Base-by-base conservation (phyloP, 2,888 invertebrate genomes). In the Clepsis dumicolana region DNA sequence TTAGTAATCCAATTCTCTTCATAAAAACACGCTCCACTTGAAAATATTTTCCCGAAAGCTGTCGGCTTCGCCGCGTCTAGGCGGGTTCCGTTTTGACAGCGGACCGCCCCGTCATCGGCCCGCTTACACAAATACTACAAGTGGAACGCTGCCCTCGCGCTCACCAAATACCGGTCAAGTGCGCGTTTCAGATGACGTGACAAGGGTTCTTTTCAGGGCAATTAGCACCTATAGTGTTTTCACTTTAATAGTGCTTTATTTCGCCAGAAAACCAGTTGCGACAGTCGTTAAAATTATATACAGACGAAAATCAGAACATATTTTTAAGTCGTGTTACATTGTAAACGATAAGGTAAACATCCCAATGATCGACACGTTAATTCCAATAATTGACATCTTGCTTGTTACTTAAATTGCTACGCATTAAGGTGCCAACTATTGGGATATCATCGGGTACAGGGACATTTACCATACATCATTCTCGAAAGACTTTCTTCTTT, bases 41-140 rank as follows among this genome's bases (percentile, higher is more conserved):
- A 59, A 59, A 59, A 59, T 59, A 59, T 41, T 59, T 59, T 59
- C 24, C 57, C 24, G 57, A 57, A 57, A 57, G 57, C 57, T 38
- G 35, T n/a, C 35, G 32, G 32, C 54, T 29, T 21, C 38, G 35
- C n/a, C 35, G 44, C 32, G 25, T 54, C 24, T 21, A 62, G 67
- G 38, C 57, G 62, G 61, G 48, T 56, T 50, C 66, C 61, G 38
- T 73, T 77, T 76, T 72, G 77, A 75, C 77, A 74, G 71, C 72
- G 73, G 67, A 44, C 64, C 65, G 64, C 70, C 70, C 70, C 62
- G 70, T 48, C 56, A 63, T 29, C 72, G 77, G 69, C 74, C 77
- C 65, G 73, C 68, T 80, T 77, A 80, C 80, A 80, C 76, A 77
- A 75, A 79, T 77, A 50, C 72, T 69, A 65, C 64, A 78, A 77